Evolutionary conservation across 1,140 invertebrate genomes (phyloP).

Genomic region (Leptestheria dahalacensis): DNA sequence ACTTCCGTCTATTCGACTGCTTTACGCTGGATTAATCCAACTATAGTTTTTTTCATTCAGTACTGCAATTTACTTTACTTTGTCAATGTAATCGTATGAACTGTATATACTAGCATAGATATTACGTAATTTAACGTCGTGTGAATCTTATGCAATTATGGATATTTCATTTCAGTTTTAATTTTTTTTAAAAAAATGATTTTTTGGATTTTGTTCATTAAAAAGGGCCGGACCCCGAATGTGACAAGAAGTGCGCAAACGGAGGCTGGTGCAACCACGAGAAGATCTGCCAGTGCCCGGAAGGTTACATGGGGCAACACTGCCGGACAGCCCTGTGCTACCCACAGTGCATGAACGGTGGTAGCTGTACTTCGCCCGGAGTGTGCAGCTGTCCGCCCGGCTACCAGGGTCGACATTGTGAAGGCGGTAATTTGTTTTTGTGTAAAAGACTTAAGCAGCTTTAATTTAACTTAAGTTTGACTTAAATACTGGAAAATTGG

Average conservation of each 20-base stretch:
- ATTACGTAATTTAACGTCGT: too few relatives aligned
- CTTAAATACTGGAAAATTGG: too few relatives aligned
- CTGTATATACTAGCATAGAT: too few relatives aligned
- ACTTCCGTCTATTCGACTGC: too few relatives aligned
- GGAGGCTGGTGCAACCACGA: conserved; percentile 63
- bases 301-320: conserved; percentile 76
- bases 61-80: too few relatives aligned
- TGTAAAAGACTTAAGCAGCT: too few relatives aligned
- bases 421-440: conserved; percentile 81
- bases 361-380: conserved; percentile 73
- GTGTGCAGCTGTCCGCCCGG: conserved; percentile 69
- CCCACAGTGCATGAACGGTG: conserved; percentile 82
- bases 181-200: background rate
- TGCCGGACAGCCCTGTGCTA: conserved; percentile 78
- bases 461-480: too few relatives aligned
- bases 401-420: conserved; percentile 80
- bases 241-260: conserved; percentile 68
- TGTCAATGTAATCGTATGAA: too few relatives aligned
- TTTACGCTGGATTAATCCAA: too few relatives aligned
- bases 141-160: too few relatives aligned
- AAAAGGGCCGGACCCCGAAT: conserved; percentile 69
- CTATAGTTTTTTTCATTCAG: too few relatives aligned
- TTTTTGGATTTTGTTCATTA: background rate
- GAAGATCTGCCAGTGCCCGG: conserved; percentile 68
- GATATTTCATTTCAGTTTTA: background rate